Base-by-base conservation (phyloP, 2,888 invertebrate genomes). In the Quadriops clusia region DNA sequence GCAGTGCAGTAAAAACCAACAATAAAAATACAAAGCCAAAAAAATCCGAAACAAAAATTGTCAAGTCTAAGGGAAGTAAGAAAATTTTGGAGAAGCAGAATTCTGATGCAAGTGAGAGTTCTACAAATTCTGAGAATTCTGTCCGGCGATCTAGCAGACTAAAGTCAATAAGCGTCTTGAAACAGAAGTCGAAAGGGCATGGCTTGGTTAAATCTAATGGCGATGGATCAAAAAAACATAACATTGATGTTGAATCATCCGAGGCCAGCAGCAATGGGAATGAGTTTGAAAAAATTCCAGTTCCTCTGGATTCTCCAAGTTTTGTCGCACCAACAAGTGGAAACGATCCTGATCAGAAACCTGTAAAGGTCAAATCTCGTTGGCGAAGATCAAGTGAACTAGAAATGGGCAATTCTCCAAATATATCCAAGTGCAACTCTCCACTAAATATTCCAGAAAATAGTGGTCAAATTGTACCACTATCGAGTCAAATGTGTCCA, bases 331-430 rank as follows among this genome's bases (percentile, higher is more conserved):
- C 45, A n/a, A 34, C 27, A 17, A 34, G 30, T 14, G 39, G 34
- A 30, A 61, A 62, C 12, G 60, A 68, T 20, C 60, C 63, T 28
- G 65, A 65, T 29, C 67, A 67, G 31, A 78, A 77, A 62, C 81
- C 80, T 2, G 78, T 81, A 1, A 82, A 82, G 62, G 80, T 83
- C 0, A 83, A 83, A 51, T 81, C 81, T 7, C 65, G 82, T 7
- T 83, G 82, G 82, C 60, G 81, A 35, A 61, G 80, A 38, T 80
- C 79, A 1, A 77, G 79, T 56, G 82, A 82, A 49, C 58, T 80
- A 32, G 81, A 80, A 56, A 75, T 77, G 74, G 64, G 62, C 5
- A 23, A 22, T 16, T 23, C 31, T 6, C 15, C 14, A 14, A 34
- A 30, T 16, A 10, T 23, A 17, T 23, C 28, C 11, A 28, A 12